phyloP scores from a whole-genome alignment of 2,113 vertebrate genomes.

The Excalfactoria chinensis region DNA sequence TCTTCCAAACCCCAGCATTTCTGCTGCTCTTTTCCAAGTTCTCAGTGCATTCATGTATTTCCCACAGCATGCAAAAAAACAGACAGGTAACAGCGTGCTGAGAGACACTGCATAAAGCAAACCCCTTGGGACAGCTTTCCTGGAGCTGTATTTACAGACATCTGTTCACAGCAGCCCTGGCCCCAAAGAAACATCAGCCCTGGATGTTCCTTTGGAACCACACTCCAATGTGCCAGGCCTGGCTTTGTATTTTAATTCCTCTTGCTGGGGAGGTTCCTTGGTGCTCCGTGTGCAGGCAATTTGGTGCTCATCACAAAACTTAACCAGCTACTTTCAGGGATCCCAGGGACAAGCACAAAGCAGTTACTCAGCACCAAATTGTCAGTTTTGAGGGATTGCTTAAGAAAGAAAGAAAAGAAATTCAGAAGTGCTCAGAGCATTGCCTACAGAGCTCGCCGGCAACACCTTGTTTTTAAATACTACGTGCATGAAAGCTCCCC shows the following conservation, averaged over 20 bases:
- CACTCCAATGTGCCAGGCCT: neutral
- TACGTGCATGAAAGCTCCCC: neutral
- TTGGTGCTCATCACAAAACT: neutral
- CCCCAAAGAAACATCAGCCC: neutral
- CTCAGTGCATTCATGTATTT: neutral
- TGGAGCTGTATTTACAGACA: neutral
- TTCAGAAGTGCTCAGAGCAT: neutral
- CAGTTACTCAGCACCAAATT: neutral
- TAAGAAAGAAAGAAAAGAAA: neutral
- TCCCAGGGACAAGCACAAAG: neutral
- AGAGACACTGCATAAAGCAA: neutral
- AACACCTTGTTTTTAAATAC: neutral
- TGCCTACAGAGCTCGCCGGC: neutral
- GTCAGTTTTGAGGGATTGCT: neutral
- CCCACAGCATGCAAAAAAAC: neutral
- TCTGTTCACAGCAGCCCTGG: neutral
- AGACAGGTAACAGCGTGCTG: neutral
- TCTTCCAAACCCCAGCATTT: neutral
- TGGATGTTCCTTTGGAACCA: too few relatives aligned
- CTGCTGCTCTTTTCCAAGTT: neutral
- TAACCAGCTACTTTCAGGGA: neutral
- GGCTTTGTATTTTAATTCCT: neutral
- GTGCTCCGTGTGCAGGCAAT: rapidly evolving
- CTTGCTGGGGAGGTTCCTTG: neutral
- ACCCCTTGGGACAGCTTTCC: neutral